Percentiles rank a stretch among this genome's conserved stretches.
Evolutionary conservation across 2,888 invertebrate genomes (phyloP).

Genomic region (Hypercompe scribonia): DNA sequence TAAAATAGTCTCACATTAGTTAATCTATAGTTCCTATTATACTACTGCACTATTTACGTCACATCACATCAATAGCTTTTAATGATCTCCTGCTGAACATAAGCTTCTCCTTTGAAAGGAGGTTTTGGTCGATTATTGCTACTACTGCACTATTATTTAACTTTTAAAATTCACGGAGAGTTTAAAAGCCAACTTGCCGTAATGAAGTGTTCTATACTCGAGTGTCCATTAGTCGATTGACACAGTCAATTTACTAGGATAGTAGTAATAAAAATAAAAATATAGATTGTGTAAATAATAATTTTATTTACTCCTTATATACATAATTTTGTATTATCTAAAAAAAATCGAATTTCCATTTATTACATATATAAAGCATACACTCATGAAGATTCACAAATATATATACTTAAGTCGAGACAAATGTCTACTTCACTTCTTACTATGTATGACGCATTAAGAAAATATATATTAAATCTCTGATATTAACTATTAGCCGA

Average conservation of each 20-base stretch:
- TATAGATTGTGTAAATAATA: conserved; percentile 59
- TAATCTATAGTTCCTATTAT: too few species aligned
- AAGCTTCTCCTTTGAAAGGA: too few species aligned
- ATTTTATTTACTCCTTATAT: conserved; percentile 61
- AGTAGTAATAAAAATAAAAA: conserved; percentile 17
- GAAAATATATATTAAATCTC: conserved; percentile 19
- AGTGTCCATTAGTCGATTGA: background rate
- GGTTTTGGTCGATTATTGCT: too few species aligned
- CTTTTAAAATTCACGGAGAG: too few species aligned
- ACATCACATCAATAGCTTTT: too few species aligned
- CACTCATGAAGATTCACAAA: conserved; percentile 39
- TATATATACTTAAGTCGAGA: conserved; percentile 36
- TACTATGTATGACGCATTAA: conserved; percentile 29
- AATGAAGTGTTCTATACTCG: too few species aligned
- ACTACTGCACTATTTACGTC: too few species aligned
- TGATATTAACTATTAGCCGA: background rate
- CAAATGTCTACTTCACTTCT: conserved; percentile 49
- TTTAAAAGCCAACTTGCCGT: too few species aligned
- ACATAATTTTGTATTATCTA: conserved; percentile 59
- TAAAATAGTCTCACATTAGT: too few species aligned
- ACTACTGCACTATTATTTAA: too few species aligned
- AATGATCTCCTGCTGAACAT: too few species aligned
- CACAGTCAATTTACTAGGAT: too few species aligned
- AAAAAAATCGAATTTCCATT: conserved; percentile 49
- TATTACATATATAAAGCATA: conserved; percentile 49